Evolutionary conservation across 2,888 invertebrate species (phyloP), one percentile per base, ranked within the genome.

Genomic region (Achlya flavicornis): DNA sequence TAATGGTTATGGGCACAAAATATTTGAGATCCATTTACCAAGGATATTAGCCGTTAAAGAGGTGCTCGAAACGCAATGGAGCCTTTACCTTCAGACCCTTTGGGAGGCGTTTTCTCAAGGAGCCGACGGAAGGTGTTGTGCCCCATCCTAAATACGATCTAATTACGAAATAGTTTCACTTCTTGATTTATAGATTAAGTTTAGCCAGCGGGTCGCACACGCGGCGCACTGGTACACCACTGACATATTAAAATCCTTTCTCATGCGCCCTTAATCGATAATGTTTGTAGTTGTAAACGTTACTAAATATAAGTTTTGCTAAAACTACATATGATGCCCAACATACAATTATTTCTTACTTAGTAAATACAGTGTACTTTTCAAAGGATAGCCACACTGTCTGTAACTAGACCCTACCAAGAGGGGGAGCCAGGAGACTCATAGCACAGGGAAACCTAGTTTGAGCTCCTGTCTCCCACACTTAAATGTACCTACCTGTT

Each of bases 151-250:
- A 94, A 93, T 91, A 88, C 93, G 92, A 94, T 94, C 94, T 94
- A 94, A 94, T 94, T 94, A 93, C 93, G 88, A 90, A 94, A 94
- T 94, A 94, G 94, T 94, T 94, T 92, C 89, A 89, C 93, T 93
- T 91, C 92, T 93, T 94, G 94, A 94, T 94, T 94, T 94, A 94
- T 94, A 93, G 93, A 91, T 91, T 87, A 92, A 94, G 93, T 94
- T 94, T 80, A 79, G 80, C 80, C 75, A 74, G 78, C 81, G 87
- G 87, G 87, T 83, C 85, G 86, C 84, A 87, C 89, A 90, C 82
- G 86, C 88, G 89, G 88, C 78, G 81, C 84, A 66, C 67, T 76
- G 82, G 79, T 80, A 81, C 84, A 84, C 87, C 85, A 76, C 77
- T 85, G 83, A 88, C 85, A 89, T 89, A 87, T 88, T 91, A 88